Conservation (phyloP, 2,797 vertebrate genomes). For the Intellagama lesueurii region DNA sequence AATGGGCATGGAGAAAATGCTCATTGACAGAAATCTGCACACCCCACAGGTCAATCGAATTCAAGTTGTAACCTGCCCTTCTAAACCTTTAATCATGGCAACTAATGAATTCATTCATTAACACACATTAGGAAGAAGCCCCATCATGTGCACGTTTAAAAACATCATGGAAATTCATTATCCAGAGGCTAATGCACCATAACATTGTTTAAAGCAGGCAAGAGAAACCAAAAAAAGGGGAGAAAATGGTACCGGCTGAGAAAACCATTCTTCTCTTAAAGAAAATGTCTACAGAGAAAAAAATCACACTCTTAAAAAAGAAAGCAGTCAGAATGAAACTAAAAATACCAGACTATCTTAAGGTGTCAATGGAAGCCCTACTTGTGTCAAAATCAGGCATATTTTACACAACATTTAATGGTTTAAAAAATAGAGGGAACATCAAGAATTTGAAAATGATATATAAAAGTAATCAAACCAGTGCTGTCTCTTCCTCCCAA, state of each 20-base stretch:
- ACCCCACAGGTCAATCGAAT: neutral
- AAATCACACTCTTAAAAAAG: neutral
- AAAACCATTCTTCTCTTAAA: neutral
- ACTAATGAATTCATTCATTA: constrained; percentile 11
- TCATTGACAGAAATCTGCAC: neutral
- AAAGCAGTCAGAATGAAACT: neutral
- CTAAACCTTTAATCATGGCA: neutral
- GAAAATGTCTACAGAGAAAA: neutral
- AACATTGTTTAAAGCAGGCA: neutral
- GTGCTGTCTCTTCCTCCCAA: neutral
- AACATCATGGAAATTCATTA: neutral
- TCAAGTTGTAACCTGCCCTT: neutral
- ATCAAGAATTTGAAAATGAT: neutral
- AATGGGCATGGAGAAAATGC: neutral
- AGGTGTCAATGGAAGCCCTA: neutral
- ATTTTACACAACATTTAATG: neutral
- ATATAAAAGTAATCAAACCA: neutral
- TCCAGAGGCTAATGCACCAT: neutral
- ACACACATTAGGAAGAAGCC: neutral
- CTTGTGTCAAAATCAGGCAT: neutral
- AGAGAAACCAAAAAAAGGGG: neutral
- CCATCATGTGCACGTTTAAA: neutral
- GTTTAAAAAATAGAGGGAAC: neutral
- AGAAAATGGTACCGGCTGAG: neutral
- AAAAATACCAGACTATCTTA: neutral